Conservation (phyloP, 92 coral and sea anemone genomes). For the Zoanthus solanderi region DNA sequence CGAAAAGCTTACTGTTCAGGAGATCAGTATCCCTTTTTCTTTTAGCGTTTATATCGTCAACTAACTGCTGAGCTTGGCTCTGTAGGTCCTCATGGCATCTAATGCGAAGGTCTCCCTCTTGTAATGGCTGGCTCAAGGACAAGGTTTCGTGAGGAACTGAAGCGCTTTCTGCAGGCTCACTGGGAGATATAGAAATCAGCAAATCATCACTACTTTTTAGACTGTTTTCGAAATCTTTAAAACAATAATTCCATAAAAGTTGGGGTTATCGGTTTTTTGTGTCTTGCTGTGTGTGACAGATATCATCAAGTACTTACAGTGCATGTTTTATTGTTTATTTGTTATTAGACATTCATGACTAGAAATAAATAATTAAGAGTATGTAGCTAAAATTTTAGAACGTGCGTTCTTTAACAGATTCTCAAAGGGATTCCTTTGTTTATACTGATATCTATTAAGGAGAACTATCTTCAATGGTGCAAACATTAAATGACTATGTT, state of each 20-base stretch:
- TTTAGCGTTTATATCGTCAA: constrained; percentile 95
- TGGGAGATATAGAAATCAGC: not conserved
- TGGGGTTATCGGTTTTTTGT: not conserved
- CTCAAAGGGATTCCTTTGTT: too few relatives aligned
- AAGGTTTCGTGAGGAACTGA: constrained; percentile 23
- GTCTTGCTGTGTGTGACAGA: too few relatives aligned
- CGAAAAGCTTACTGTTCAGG: constrained; percentile 66
- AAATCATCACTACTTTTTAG: too few relatives aligned
- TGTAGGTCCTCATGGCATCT: constrained; percentile 83
- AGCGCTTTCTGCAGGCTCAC: constrained; percentile 36
- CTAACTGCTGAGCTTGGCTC: constrained; percentile 88
- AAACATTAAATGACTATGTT: too few relatives aligned
- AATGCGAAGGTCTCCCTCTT: constrained; percentile 15
- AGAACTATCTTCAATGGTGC: too few relatives aligned
- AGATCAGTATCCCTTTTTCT: constrained; percentile 94
- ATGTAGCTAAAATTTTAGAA: too few relatives aligned
- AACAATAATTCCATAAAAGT: not conserved
- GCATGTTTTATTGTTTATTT: too few relatives aligned
- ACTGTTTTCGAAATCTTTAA: not conserved
- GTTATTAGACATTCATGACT: too few relatives aligned
- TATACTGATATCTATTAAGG: too few relatives aligned
- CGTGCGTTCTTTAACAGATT: too few relatives aligned
- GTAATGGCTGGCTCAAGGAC: not conserved
- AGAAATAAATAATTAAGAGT: too few relatives aligned
- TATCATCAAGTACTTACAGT: too few relatives aligned